A percentile compares a stretch with the other conserved stretches of the same genome.
phyloP scores from a whole-genome alignment of 2,888 invertebrate genomes.

The Fragum sueziense region DNA sequence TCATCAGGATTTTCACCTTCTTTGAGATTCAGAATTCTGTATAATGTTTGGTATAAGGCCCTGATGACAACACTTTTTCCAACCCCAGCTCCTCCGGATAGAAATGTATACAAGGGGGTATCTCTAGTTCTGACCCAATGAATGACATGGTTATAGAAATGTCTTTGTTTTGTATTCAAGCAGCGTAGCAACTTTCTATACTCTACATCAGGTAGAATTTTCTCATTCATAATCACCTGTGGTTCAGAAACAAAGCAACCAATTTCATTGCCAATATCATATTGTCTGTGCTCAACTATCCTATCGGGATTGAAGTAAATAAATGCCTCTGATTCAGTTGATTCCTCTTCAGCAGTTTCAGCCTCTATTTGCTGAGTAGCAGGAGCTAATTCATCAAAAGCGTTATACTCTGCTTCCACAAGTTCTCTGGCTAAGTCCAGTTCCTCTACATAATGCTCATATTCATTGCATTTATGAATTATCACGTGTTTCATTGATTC shows the following conservation, averaged over 20 bases:
- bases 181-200: slow-evolving; percentile 64
- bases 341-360: too few relatives aligned
- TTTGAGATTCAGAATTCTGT: slow-evolving; percentile 47
- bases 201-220: slow-evolving; percentile 59
- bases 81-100: slow-evolving; percentile 62
- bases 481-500: background rate
- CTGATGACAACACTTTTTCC: slow-evolving; percentile 56
- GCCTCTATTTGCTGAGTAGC: slow-evolving; percentile 42
- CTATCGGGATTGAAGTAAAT: too few relatives aligned
- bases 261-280: too few relatives aligned
- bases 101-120: slow-evolving; percentile 45
- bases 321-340: too few relatives aligned
- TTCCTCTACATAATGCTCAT: slow-evolving; percentile 30
- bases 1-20: slow-evolving; percentile 44
- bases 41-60: slow-evolving; percentile 56
- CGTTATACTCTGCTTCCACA: slow-evolving; percentile 30
- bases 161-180: slow-evolving; percentile 52
- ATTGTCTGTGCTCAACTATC: too few relatives aligned
- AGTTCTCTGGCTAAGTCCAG: too few relatives aligned
- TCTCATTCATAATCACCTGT: too few relatives aligned
- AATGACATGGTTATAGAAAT: slow-evolving; percentile 57
- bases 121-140: slow-evolving; percentile 41
- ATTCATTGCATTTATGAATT: background rate
- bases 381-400: slow-evolving; percentile 35
- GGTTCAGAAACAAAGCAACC: too few relatives aligned